These are phyloP conservation scores for Drosophila mettleri DNA, from an alignment of 2,888 invertebrate species.

Conservation along the genomic window DNA sequence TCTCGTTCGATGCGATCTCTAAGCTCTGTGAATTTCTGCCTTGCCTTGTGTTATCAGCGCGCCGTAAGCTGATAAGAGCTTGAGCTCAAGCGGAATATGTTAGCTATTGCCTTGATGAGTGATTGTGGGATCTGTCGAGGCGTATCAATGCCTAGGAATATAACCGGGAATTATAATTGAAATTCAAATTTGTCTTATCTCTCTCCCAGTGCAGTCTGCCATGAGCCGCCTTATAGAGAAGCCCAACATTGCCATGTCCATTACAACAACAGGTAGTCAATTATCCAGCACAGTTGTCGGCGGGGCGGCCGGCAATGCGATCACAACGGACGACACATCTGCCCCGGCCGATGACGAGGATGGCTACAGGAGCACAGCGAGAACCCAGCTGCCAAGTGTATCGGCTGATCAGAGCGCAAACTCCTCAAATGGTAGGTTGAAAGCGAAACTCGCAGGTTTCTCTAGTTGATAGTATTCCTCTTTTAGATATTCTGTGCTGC, in stretches of 20 bases:
- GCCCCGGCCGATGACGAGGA: slow-evolving; percentile 56
- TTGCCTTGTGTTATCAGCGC: slow-evolving; percentile 29
- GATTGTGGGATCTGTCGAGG: slow-evolving; percentile 8
- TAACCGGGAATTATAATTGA: slow-evolving; percentile 10
- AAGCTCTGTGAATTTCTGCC: slow-evolving; percentile 3
- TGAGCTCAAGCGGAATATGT: slow-evolving; percentile 3
- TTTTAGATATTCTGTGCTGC: not conserved
- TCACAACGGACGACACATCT: slow-evolving; percentile 33
- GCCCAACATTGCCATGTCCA: slow-evolving; percentile 84
- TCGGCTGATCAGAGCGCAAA: slow-evolving; percentile 23
- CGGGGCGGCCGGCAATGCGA: slow-evolving; percentile 24
- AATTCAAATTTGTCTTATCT: slow-evolving; percentile 1
- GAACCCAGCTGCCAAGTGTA: not conserved
- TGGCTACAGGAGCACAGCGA: slow-evolving; percentile 14
- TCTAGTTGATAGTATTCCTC: not conserved
- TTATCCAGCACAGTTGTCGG: slow-evolving; percentile 59
- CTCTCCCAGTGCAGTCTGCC: slow-evolving; percentile 70
- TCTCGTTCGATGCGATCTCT: not conserved
- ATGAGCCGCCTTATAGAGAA: slow-evolving; percentile 85
- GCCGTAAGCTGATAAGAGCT: slow-evolving; percentile 22
- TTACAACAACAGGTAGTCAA: slow-evolving; percentile 79
- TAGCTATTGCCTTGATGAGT: slow-evolving; percentile 9
- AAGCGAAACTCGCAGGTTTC: too few species aligned
- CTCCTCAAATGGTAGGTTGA: slow-evolving; percentile 30
- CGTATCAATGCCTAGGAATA: not conserved